Evolutionary conservation across 2,113 vertebrate genomes (phyloP).

Genomic region (Clinocottus analis): DNA sequence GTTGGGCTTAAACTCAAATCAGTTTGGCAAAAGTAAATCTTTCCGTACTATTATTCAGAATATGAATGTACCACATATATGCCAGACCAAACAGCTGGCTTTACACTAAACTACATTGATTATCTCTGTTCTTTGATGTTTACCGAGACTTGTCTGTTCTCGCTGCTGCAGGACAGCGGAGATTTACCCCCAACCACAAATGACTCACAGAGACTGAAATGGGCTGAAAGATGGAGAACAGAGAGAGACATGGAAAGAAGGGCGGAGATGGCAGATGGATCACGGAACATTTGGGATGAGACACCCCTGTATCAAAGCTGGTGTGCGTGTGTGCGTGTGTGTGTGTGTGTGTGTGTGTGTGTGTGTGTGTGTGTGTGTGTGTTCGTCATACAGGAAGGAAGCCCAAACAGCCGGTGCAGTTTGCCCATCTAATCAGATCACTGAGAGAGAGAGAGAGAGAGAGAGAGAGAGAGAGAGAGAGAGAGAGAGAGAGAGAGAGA

Average conservation of each 20-base stretch:
- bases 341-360: constrained; percentile 34
- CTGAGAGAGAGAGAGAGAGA: constrained; percentile 32
- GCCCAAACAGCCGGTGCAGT: constrained; percentile 72
- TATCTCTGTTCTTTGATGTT: not conserved
- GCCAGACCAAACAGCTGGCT: not conserved
- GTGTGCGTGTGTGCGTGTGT: constrained; percentile 24
- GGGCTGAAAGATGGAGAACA: constrained; percentile 30
- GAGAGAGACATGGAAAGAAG: constrained; percentile 32
- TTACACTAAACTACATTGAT: not conserved
- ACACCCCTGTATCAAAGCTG: constrained; percentile 57
- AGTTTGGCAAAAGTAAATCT: not conserved
- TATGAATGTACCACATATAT: not conserved
- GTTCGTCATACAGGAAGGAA: constrained; percentile 77
- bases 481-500: constrained; percentile 8
- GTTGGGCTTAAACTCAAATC: too few relatives aligned
- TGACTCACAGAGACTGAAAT: constrained; percentile 29
- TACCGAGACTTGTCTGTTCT: not conserved
- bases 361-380: constrained; percentile 29
- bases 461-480: constrained; percentile 61
- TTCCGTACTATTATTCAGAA: not conserved
- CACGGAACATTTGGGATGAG: constrained; percentile 59
- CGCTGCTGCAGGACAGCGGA: constrained; percentile 3
- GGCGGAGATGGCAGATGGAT: constrained; percentile 53
- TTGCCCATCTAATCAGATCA: constrained; percentile 83
- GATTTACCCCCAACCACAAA: constrained; percentile 27